Evolutionary conservation across 2,888 invertebrate genomes (phyloP).

Genomic region (Nemurella pictetii): DNA sequence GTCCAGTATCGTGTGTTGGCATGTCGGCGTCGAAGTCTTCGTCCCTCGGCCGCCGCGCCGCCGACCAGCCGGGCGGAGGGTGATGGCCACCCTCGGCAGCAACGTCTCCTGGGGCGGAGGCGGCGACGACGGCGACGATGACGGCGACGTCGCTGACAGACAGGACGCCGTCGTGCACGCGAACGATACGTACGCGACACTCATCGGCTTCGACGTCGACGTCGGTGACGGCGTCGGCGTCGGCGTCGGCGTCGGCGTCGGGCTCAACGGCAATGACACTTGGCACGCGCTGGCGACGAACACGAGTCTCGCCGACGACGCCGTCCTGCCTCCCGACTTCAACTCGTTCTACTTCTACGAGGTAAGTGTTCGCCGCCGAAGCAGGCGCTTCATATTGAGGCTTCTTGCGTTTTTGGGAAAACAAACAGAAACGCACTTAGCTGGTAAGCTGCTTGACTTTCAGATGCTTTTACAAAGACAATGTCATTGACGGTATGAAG

Average conservation of each 20-base stretch:
- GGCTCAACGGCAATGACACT: slow-evolving; percentile 34
- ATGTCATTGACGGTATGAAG: too few relatives aligned
- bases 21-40: background rate
- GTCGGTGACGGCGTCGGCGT: background rate
- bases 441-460: too few relatives aligned
- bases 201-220: slow-evolving; percentile 26
- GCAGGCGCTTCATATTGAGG: too few relatives aligned
- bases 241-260: slow-evolving; percentile 18
- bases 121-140: background rate
- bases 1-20: too few relatives aligned
- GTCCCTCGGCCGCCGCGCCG: background rate
- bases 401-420: too few relatives aligned
- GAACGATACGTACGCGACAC: background rate
- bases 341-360: slow-evolving; percentile 62
- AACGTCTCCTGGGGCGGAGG: background rate
- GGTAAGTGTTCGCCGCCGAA: slow-evolving; percentile 49
- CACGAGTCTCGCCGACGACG: slow-evolving; percentile 14
- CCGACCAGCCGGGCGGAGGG: background rate
- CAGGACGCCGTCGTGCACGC: slow-evolving; percentile 29
- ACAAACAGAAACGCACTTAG: too few relatives aligned
- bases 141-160: background rate
- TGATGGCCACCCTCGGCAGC: background rate
- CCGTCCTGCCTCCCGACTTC: slow-evolving; percentile 47
- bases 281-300: slow-evolving; percentile 30
- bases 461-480: too few relatives aligned